A percentile compares a stretch with the other conserved stretches of the same genome.
phyloP scores from a whole-genome alignment of 2,888 invertebrate species.

The Trimorus sp. region DNA sequence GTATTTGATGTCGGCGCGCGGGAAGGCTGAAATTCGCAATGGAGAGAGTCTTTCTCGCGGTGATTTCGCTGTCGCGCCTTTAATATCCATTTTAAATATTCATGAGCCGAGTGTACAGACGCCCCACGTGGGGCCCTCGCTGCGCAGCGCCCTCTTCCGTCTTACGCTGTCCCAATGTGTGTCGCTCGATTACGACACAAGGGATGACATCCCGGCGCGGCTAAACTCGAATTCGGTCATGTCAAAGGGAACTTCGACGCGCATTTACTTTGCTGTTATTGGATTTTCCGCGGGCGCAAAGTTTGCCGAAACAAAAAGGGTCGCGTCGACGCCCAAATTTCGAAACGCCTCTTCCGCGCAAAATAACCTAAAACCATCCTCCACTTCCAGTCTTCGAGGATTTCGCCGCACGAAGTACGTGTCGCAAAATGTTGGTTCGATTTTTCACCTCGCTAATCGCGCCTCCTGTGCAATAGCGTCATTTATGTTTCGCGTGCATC shows the following conservation, averaged over 20 bases:
- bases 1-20: conserved; percentile 41
- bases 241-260: conserved; percentile 59
- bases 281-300: conserved; percentile 24
- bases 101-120: conserved; percentile 72
- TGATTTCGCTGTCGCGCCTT: conserved; percentile 75
- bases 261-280: conserved; percentile 45
- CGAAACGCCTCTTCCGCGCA: too few species aligned
- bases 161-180: conserved; percentile 65
- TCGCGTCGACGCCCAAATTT: too few species aligned
- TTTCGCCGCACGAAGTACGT: too few species aligned
- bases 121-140: conserved; percentile 54
- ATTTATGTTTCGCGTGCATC: conserved; percentile 50
- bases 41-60: conserved; percentile 30
- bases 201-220: conserved; percentile 49
- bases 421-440: too few species aligned
- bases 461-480: conserved; percentile 31
- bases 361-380: too few species aligned
- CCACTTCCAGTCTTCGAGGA: too few species aligned
- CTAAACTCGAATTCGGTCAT: conserved; percentile 48
- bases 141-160: conserved; percentile 42
- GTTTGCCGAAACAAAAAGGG: not conserved
- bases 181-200: conserved; percentile 69
- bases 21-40: conserved; percentile 55
- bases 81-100: conserved; percentile 81
- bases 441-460: conserved; percentile 29